These are phyloP conservation scores for Nautilus pompilius DNA, from an alignment of 1,140 invertebrate genomes.

Conservation along the genomic window DNA sequence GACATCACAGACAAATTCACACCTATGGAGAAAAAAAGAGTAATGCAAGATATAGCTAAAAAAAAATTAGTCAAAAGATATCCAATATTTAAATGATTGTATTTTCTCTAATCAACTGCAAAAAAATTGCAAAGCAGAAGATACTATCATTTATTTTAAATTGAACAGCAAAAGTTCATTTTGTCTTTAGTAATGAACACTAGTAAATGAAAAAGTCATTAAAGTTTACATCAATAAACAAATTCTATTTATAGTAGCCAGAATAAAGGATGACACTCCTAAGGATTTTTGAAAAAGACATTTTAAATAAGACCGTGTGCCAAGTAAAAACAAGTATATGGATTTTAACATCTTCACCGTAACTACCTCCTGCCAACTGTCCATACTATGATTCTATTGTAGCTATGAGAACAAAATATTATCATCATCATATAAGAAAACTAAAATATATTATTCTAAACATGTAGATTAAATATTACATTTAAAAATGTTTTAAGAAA, in stretches of 20 bases:
- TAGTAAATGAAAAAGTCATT: background rate
- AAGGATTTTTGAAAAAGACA: no score
- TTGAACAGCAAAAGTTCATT: background rate
- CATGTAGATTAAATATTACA: no score
- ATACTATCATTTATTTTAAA: background rate
- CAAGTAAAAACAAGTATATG: no score
- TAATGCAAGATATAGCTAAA: background rate
- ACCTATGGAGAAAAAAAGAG: slow-evolving; percentile 8
- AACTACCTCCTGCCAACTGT: background rate
- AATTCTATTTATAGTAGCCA: no score
- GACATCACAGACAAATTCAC: slow-evolving; percentile 44
- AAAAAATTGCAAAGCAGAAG: background rate
- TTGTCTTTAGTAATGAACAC: background rate
- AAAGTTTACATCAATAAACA: no score
- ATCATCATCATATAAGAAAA: background rate
- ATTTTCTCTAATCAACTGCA: background rate
- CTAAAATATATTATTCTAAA: background rate
- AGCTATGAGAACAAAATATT: background rate
- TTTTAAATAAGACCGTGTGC: no score
- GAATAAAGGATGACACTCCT: no score
- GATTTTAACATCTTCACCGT: background rate
- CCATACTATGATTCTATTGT: background rate
- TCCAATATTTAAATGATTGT: background rate
- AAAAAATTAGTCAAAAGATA: background rate
- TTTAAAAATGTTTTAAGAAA: no score